Evolutionary conservation across 2,797 vertebrate genomes (phyloP).

Genomic region (Sebastes goodei): DNA sequence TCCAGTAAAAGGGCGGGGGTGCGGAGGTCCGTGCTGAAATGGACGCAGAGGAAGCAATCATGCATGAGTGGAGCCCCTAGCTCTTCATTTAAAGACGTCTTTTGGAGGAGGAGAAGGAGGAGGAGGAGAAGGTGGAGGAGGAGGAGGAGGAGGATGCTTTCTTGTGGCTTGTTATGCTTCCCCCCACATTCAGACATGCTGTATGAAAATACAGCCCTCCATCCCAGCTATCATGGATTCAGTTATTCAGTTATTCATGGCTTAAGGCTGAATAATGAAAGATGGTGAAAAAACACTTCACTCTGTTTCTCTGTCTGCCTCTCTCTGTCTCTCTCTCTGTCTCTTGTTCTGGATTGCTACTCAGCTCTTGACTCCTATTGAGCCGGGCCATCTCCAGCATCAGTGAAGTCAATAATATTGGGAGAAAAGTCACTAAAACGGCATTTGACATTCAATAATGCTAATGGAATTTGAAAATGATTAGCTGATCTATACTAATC

Average conservation of each 20-base stretch:
- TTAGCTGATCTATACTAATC: constrained; percentile 54
- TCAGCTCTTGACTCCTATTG: constrained; percentile 59
- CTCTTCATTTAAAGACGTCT: constrained; percentile 75
- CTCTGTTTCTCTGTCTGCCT: constrained; percentile 32
- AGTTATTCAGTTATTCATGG: constrained; percentile 78
- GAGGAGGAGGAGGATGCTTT: constrained; percentile 43
- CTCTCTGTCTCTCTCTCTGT: constrained; percentile 16
- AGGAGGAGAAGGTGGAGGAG: background rate
- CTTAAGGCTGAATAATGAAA: constrained; percentile 74
- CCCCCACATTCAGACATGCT: constrained; percentile 60
- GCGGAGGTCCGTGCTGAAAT: constrained; percentile 42
- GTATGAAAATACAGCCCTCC: constrained; percentile 58
- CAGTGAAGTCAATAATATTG: constrained; percentile 56
- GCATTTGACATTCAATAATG: constrained; percentile 55
- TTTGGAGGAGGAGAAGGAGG: constrained; percentile 25
- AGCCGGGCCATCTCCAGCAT: constrained; percentile 31
- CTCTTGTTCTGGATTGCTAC: constrained; percentile 59
- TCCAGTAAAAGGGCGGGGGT: background rate
- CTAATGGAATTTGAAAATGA: constrained; percentile 65
- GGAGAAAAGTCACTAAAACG: constrained; percentile 50
- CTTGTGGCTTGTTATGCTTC: constrained; percentile 60
- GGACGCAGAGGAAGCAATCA: constrained; percentile 58
- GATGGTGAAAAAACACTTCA: constrained; percentile 55
- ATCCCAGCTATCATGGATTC: constrained; percentile 53
- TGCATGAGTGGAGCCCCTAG: constrained; percentile 63